These are phyloP conservation scores for Peucedramus taeniatus DNA, from an alignment of 2,113 vertebrate species.

Conservation along the genomic window DNA sequence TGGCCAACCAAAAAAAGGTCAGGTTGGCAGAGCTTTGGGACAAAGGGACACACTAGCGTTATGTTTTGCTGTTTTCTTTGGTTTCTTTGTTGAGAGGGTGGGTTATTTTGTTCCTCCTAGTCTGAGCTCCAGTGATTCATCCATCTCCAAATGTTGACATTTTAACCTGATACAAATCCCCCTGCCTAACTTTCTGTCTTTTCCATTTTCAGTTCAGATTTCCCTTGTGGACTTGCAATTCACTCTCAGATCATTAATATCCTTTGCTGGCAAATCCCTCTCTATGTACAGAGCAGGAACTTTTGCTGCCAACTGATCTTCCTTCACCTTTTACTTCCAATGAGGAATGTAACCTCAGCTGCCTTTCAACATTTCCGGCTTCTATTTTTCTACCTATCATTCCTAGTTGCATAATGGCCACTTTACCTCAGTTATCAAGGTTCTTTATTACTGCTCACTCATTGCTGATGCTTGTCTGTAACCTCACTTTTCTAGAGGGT, in stretches of 20 bases:
- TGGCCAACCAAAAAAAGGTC: neutral
- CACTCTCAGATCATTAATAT: constrained; percentile 48
- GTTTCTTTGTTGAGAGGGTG: neutral
- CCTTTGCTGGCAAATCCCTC: constrained; percentile 56
- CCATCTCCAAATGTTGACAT: constrained; percentile 47
- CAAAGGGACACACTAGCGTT: neutral
- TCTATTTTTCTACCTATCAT: neutral
- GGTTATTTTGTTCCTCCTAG: neutral
- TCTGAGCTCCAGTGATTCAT: constrained; percentile 8
- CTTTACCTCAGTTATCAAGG: neutral
- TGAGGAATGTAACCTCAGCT: constrained; percentile 41
- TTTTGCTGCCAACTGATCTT: neutral
- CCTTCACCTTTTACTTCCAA: constrained; percentile 29
- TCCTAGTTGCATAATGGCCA: neutral
- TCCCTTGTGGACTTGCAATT: constrained; percentile 10
- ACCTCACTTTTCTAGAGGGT: neutral
- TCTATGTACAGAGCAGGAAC: neutral
- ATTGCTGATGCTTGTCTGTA: neutral
- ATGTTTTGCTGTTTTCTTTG: neutral
- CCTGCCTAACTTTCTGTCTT: constrained; percentile 25
- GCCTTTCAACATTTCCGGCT: neutral
- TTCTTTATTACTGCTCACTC: neutral
- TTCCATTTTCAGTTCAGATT: constrained; percentile 38
- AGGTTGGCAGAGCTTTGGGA: neutral
- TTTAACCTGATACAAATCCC: constrained; percentile 16